Base-by-base conservation (phyloP, 64 coral and sea anemone genomes). In the Montipora sp. region DNA sequence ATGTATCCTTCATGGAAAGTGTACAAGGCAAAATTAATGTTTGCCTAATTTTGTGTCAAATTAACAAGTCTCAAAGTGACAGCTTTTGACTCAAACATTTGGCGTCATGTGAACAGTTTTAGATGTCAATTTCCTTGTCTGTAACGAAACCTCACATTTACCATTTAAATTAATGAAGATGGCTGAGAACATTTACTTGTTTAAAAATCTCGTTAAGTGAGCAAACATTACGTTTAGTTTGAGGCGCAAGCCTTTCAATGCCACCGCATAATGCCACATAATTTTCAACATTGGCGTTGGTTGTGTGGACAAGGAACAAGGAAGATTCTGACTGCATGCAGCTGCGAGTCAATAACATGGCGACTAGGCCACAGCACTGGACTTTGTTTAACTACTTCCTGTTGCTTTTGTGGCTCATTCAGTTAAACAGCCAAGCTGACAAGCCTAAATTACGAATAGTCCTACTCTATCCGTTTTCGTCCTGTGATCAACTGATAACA, bases 401-500 rank as follows among this genome's bases (percentile, higher is more conserved):
- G n/a, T 22, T 71, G 15, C 61, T 49, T 65, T 12, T 23, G 65
- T 21, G 61, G 11, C 4, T 68, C 44, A 49, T 72, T 71, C 63
- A 49, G 10, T 23, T 47, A 13, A 71, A 50, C 18, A 72, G 47
- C 2, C 24, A 51, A 11, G 3, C 4, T n/a, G 49, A 48, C 2
- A 85, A 71, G 65, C 3, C 16, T 48, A 46, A n/a, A 5, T 43
- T 85, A 10, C 61, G 1, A 2, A 43, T 71, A 14, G 82, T 85
- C 5, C 18, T 85, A 16, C 63, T 85, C 3, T 85, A 85, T 7
- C 82, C 82, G 7, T 72, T 71, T 4, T 21, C 63, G 44, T 85
- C 82, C 46, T 85, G 82, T 4, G 82, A 85, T 7, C 61, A 85
- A 47, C 46, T 85, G 46, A 91, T 91, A 6, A 91, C 78, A 2